These are phyloP conservation scores for Menidia beryllina DNA, from an alignment of 2,113 vertebrate genomes.

Conservation along the genomic window DNA sequence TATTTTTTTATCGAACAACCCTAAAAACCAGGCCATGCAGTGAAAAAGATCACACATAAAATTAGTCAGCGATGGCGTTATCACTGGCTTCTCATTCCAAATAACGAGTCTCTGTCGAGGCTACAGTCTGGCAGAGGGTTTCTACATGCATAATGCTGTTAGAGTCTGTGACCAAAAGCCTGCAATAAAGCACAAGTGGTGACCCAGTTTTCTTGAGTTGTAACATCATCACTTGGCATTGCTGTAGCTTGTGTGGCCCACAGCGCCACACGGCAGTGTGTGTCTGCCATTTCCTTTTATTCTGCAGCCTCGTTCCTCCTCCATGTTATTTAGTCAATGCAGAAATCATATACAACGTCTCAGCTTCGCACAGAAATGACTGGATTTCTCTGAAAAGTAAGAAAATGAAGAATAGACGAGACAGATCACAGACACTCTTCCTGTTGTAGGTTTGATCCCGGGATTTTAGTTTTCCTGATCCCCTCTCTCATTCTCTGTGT, in stretches of 20 bases:
- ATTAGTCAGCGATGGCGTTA: no score
- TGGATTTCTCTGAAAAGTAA: not conserved
- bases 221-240: conserved; percentile 51
- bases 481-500: conserved; percentile 6
- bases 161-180: conserved; percentile 45
- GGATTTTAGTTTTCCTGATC: not conserved
- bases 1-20: not conserved
- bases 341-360: not conserved
- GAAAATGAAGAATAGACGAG: not conserved
- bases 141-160: conserved; percentile 50
- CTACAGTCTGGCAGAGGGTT: conserved; percentile 37
- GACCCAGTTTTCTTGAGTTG: conserved; percentile 67
- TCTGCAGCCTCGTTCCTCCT: conserved; percentile 10
- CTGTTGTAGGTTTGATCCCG: conserved; percentile 7
- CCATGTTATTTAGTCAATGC: not conserved
- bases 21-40: not conserved
- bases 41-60: not conserved
- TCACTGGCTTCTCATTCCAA: not conserved
- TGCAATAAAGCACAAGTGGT: conserved; percentile 48
- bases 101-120: conserved; percentile 12
- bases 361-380: not conserved
- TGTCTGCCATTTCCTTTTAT: not conserved
- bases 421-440: not conserved
- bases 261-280: conserved; percentile 14
- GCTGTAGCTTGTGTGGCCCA: conserved; percentile 38